These are phyloP conservation scores for Semotilus atromaculatus DNA, from an alignment of 2,797 vertebrate species.

Conservation along the genomic window DNA sequence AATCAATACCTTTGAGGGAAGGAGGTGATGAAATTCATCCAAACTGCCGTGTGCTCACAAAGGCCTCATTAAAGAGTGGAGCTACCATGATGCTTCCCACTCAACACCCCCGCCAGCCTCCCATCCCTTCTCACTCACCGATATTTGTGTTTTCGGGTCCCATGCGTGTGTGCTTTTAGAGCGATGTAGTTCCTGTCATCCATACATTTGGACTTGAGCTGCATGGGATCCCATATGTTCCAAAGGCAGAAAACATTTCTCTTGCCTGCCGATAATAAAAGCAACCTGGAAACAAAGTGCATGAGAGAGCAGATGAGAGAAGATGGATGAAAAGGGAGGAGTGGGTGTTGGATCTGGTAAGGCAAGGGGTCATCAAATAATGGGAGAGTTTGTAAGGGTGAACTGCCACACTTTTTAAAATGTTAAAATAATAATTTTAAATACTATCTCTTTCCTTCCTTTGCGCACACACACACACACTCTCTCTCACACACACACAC, in stretches of 20 bases:
- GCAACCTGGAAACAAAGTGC: conserved; percentile 63
- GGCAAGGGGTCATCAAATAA: conserved; percentile 85
- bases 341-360: conserved; percentile 80
- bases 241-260: conserved; percentile 19
- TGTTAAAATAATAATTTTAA: too few relatives aligned
- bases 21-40: conserved; percentile 54
- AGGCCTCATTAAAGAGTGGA: conserved; percentile 60
- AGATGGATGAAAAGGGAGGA: conserved; percentile 85
- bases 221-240: conserved; percentile 12
- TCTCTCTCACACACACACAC: not conserved
- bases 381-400: conserved; percentile 74
- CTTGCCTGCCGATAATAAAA: conserved; percentile 30
- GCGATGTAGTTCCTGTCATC: conserved; percentile 23
- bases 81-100: conserved; percentile 53
- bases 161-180: conserved; percentile 24
- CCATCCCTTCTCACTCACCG: conserved; percentile 42
- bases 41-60: conserved; percentile 55
- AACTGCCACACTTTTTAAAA: conserved; percentile 74
- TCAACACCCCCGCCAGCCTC: conserved; percentile 35
- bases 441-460: conserved; percentile 77
- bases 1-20: conserved; percentile 60
- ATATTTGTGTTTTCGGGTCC: conserved; percentile 48
- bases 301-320: conserved; percentile 62
- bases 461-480: conserved; percentile 70
- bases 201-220: conserved; percentile 21